A percentile compares a stretch with the other conserved stretches of the same genome.
phyloP scores from a whole-genome alignment of 2,797 vertebrate genomes.

The Diplodus puntazzo region DNA sequence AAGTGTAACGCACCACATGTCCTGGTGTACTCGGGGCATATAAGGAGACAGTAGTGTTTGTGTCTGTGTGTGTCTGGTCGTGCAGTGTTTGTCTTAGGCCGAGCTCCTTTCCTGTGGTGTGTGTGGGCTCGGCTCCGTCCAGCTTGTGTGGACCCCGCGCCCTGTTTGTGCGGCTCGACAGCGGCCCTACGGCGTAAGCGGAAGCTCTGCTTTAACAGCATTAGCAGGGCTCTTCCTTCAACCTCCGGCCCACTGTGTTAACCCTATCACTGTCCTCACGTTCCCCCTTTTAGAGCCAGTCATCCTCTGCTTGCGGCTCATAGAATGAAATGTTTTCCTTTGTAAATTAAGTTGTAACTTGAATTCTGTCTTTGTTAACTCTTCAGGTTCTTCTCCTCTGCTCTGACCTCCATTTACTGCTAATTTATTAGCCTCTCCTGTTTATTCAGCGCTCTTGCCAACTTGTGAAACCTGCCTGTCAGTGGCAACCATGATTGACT shows the following conservation, averaged over 20 bases:
- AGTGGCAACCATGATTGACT: constrained; percentile 44
- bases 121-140: constrained; percentile 44
- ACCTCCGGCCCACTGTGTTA: constrained; percentile 46
- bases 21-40: constrained; percentile 36
- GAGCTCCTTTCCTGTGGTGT: constrained; percentile 63
- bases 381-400: neutral
- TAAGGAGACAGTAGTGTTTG: constrained; percentile 54
- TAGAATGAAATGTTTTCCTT: neutral
- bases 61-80: constrained; percentile 43
- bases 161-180: constrained; percentile 54
- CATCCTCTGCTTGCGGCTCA: constrained; percentile 1
- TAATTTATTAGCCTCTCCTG: constrained; percentile 46
- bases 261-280: constrained; percentile 35
- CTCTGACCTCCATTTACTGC: constrained; percentile 1
- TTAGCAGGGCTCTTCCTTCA: constrained; percentile 67
- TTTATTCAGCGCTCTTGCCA: constrained; percentile 50
- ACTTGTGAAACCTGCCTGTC: constrained; percentile 50
- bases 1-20: constrained; percentile 32
- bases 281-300: neutral
- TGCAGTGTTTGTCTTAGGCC: constrained; percentile 60
- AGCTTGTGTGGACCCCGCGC: constrained; percentile 53
- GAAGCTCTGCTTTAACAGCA: constrained; percentile 64
- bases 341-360: neutral
- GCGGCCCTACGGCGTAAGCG: constrained; percentile 57
- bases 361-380: constrained; percentile 14